These are phyloP conservation scores for Halotydeus destructor DNA, from an alignment of 1,140 invertebrate species.

Conservation along the genomic window DNA sequence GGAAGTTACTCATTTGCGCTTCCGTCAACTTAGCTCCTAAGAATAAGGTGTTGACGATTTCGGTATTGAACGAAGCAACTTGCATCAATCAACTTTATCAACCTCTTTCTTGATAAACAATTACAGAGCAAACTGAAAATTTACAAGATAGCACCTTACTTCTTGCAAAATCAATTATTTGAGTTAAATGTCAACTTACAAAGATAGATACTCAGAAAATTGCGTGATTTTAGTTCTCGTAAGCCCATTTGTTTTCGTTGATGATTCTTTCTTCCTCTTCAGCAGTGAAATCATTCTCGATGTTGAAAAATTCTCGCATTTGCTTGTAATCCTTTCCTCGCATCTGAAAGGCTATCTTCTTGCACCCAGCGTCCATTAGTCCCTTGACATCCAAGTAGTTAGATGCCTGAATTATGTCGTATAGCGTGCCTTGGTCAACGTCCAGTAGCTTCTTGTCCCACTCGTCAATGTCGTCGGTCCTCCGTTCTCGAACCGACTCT, in stretches of 20 bases:
- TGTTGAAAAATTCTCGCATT: neutral
- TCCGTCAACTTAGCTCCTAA: no score
- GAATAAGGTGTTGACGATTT: no score
- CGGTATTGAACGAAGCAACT: no score
- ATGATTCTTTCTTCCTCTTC: no score
- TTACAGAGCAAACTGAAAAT: no score
- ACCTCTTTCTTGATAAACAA: no score
- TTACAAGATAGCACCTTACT: no score
- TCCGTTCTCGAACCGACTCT: neutral
- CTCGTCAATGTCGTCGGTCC: neutral
- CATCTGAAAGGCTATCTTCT: neutral
- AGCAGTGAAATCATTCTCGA: neutral
- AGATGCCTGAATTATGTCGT: neutral
- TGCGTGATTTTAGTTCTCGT: no score
- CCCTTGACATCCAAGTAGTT: slow-evolving; percentile 1
- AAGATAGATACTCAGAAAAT: no score
- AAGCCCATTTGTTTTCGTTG: no score
- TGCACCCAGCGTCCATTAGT: neutral
- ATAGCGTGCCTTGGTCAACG: neutral
- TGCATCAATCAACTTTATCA: no score
- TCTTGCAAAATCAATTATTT: neutral
- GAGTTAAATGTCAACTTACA: neutral
- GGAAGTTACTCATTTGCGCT: no score
- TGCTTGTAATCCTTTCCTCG: neutral
- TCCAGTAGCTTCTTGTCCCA: neutral